Conservation (phyloP, 2,888 invertebrate genomes). For the Lasius platythorax region DNA sequence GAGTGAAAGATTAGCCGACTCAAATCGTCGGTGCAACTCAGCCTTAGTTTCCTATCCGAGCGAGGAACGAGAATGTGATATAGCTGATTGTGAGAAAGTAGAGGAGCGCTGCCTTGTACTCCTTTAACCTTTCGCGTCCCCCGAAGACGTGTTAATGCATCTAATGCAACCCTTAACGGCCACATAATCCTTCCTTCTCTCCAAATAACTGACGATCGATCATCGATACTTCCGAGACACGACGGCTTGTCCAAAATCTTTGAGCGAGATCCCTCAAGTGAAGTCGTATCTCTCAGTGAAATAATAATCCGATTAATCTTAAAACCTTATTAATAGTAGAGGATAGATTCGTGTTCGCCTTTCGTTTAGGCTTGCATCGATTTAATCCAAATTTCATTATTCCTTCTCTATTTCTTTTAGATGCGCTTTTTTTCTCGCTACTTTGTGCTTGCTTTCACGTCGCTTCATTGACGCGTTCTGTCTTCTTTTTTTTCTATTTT, state of each 20-base stretch:
- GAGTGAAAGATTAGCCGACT: neutral
- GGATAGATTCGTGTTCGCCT: constrained; percentile 11
- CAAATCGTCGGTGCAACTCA: constrained; percentile 13
- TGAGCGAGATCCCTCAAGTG: constrained; percentile 9
- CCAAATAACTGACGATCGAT: neutral
- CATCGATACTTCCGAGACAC: neutral
- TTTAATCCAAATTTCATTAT: constrained; percentile 2
- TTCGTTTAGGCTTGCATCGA: constrained; percentile 42
- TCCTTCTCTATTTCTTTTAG: constrained; percentile 19
- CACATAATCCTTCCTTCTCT: neutral
- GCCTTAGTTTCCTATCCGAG: constrained; percentile 42
- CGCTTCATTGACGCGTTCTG: neutral
- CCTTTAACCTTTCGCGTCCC: neutral
- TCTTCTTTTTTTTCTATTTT: constrained; percentile 15
- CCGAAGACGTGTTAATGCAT: constrained; percentile 11
- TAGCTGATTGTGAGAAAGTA: constrained; percentile 46
- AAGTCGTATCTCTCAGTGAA: neutral
- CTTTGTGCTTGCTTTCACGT: constrained; percentile 7
- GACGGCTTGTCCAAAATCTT: neutral
- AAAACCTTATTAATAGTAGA: constrained; percentile 10
- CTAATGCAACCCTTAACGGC: constrained; percentile 10
- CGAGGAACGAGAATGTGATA: constrained; percentile 30
- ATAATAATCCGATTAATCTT: neutral
- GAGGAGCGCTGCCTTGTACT: constrained; percentile 38
- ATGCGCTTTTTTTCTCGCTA: constrained; percentile 16